Base-by-base conservation (phyloP, 2,797 vertebrate genomes). In the Rhinophrynus dorsalis region DNA sequence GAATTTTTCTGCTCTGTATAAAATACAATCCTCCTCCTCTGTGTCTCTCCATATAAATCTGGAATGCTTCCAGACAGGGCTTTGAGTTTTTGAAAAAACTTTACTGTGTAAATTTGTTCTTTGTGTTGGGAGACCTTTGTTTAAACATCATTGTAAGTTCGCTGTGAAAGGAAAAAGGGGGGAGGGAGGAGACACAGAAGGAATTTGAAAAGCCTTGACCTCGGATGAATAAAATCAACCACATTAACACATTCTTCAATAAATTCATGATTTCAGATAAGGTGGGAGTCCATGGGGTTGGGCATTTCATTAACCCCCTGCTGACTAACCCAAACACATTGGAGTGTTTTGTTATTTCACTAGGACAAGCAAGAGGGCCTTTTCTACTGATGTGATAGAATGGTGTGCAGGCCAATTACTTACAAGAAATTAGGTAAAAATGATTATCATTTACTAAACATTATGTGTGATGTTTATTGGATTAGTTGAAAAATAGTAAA, bases 81-180 rank as follows among this genome's bases (percentile, higher is more conserved):
- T 91, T 90, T 91, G 89, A 90, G 89, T 89, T 90, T 84, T 89
- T 87, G 89, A 90, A 90, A 91, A 92, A 91, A 90, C 89, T 86
- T 90, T 89, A 90, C 91, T 93, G 91, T 93, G 92, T 92, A 93
- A 92, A 94, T 92, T 92, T 93, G 90, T 85, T 90, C 91, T 93
- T 93, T 93, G 92, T 94, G 90, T 84, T 75, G 84, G 81, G 85
- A 82, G 86, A 75, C 89, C 90, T 93, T 94, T 94, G 92, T 94
- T 93, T 92, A 87, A 91, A 89, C 87, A 90, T 90, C 89, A 91
- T 93, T 92, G 91, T 93, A 89, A 87, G 88, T 85, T 90, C 90
- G 88, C 90, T 89, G 88, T 89, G 91, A 90, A 89, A 87, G 88
- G 85, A 85, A 89, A 86, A 87, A 81, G 80, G 81, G 81, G 75